Evolutionary conservation across 2,797 vertebrate species (phyloP), one percentile per base, ranked within the genome.

Genomic region (Merluccius polli): DNA sequence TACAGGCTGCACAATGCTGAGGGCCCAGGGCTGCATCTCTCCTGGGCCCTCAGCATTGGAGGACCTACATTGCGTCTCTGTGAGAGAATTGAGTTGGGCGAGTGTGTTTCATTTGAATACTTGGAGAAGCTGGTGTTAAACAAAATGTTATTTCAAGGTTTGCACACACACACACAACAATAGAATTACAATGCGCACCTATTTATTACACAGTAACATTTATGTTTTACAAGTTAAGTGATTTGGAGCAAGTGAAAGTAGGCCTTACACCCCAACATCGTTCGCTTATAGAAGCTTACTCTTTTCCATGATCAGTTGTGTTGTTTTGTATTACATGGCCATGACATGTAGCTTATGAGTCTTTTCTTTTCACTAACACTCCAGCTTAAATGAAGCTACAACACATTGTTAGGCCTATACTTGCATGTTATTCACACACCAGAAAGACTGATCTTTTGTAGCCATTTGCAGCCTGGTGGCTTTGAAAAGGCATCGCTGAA

Each of bases 11-110:
- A 87, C 91, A 90, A 90, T 90, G 89, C 91, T 92, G 73, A 70
- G 85, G 91, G 89, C 92, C 91, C 77, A 31, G 80, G 87, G 91
- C 92, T 89, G 84, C 90, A 90, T 93, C 81, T 86, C 94, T 92
- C 92, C 67, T 63, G 93, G 92, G 68, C 81, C 73, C 87, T 86
- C 76, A 82, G n/a, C n/a, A 93, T 93, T 93, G 93, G 89, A 81
- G 93, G 92, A 93, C 93, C 94, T 92, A 93, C 91, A 93, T 94
- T 92, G 87, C 79, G 29, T 76, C 72, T 77, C 81, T 76, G 79
- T 78, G 82, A 90, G 81, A 85, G 84, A 90, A 91, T 86, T 89
- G 85, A 90, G 91, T 88, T 91, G 87, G 76, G 78, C 86, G 93
- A 92, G 88, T 93, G 88, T 93, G 91, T 93, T 91, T 91, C 91